Evolutionary conservation across 2,888 invertebrate species (phyloP).

Genomic region (Galerucella pusilla): DNA sequence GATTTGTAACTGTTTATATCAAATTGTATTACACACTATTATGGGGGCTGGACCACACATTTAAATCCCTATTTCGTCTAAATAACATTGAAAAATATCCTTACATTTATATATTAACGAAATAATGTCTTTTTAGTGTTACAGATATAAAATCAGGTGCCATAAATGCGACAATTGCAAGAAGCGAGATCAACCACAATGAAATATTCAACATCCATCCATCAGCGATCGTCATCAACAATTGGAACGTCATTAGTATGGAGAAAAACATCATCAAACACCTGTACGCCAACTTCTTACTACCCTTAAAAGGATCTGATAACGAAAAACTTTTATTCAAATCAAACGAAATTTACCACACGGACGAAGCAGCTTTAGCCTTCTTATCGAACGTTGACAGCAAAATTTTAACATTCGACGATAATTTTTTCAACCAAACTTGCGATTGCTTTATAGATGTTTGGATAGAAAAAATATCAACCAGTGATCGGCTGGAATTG

Average conservation of each 20-base stretch:
- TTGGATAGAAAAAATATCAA: conserved; percentile 70
- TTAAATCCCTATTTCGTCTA: not conserved
- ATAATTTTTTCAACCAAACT: conserved; percentile 73
- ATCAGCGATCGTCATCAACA: conserved; percentile 72
- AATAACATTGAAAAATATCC: not conserved
- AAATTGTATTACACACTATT: no score
- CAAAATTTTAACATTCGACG: conserved; percentile 66
- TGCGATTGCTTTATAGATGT: conserved; percentile 73
- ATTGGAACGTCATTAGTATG: conserved; percentile 74
- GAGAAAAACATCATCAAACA: conserved; percentile 74
- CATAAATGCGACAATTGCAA: conserved; percentile 73
- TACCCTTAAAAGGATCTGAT: conserved; percentile 57
- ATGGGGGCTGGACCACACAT: no score
- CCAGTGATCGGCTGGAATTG: conserved; percentile 61
- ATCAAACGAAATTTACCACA: conserved; percentile 70
- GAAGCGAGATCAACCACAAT: conserved; percentile 71
- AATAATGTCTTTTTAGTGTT: conserved; percentile 67
- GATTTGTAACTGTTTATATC: no score
- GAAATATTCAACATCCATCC: conserved; percentile 71
- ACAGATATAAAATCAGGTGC: conserved; percentile 72
- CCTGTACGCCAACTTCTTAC: conserved; percentile 64
- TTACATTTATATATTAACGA: no score
- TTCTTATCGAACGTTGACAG: conserved; percentile 71
- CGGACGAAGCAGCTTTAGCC: conserved; percentile 68
- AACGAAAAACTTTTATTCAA: conserved; percentile 66